A percentile compares a stretch with the other conserved stretches of the same genome.
Evolutionary conservation across 2,888 invertebrate genomes (phyloP).

Genomic region (Oxycera nigricornis): DNA sequence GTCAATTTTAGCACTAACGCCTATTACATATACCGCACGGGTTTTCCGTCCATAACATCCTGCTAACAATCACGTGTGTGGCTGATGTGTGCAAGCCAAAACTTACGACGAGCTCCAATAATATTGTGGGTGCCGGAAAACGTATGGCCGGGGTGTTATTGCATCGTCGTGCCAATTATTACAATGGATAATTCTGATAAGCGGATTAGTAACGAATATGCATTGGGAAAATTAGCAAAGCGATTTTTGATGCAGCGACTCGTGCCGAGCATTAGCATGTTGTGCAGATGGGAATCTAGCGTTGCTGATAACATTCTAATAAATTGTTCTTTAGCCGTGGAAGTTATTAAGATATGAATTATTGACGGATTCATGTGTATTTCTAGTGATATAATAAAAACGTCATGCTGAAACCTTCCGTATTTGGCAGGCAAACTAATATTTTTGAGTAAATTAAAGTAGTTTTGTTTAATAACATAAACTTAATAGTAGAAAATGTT

Average conservation of each 20-base stretch:
- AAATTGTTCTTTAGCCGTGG: too few relatives aligned
- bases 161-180: neutral
- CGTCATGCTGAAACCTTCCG: too few relatives aligned
- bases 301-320: too few relatives aligned
- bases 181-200: constrained; percentile 2
- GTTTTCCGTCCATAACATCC: neutral
- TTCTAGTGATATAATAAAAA: too few relatives aligned
- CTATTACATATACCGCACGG: neutral
- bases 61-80: neutral
- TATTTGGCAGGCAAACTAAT: too few relatives aligned
- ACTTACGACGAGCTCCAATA: neutral
- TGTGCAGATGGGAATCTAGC: too few relatives aligned
- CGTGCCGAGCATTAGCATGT: too few relatives aligned
- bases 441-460: too few relatives aligned
- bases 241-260: neutral
- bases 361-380: too few relatives aligned
- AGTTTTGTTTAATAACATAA: too few relatives aligned
- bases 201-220: neutral
- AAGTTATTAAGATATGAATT: too few relatives aligned
- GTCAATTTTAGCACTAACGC: neutral
- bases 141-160: neutral
- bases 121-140: neutral
- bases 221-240: neutral
- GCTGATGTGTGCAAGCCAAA: neutral
- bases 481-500: too few relatives aligned